Conservation (phyloP, 2,797 vertebrate species). For the Scarus forsteni region DNA sequence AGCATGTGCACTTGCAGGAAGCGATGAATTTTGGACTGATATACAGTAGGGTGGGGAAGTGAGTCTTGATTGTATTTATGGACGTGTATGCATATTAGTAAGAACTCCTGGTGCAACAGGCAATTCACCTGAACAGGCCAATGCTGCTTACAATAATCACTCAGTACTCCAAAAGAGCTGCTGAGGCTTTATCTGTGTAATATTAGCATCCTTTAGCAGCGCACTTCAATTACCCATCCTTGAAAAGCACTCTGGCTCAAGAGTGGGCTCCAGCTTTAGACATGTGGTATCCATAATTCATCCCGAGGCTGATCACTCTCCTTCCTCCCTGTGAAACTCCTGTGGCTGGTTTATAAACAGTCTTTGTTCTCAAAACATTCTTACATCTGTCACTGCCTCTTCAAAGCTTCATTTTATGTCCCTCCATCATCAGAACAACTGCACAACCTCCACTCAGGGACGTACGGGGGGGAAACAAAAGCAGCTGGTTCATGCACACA, state of each 20-base stretch:
- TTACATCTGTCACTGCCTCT: constrained; percentile 62
- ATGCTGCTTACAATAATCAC: constrained; percentile 64
- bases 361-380: constrained; percentile 65
- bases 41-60: constrained; percentile 65
- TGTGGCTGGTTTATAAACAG: constrained; percentile 76
- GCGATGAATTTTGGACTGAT: constrained; percentile 42
- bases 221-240: constrained; percentile 79
- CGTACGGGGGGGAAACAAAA: constrained; percentile 70
- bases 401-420: constrained; percentile 61
- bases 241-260: constrained; percentile 76
- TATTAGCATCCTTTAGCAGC: constrained; percentile 74
- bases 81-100: constrained; percentile 45
- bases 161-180: constrained; percentile 56
- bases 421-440: constrained; percentile 60
- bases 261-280: constrained; percentile 76
- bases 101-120: constrained; percentile 81
- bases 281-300: constrained; percentile 85
- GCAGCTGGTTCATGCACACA: constrained; percentile 46
- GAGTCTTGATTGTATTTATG: constrained; percentile 50
- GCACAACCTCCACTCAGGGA: constrained; percentile 60
- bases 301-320: constrained; percentile 73
- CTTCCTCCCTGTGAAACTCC: constrained; percentile 71
- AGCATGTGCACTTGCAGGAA: constrained; percentile 51
- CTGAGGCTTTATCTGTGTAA: constrained; percentile 65
- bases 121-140: constrained; percentile 62